Evolutionary conservation across 1,140 invertebrate genomes (phyloP).

Genomic region (Macrocentrus cingulum): DNA sequence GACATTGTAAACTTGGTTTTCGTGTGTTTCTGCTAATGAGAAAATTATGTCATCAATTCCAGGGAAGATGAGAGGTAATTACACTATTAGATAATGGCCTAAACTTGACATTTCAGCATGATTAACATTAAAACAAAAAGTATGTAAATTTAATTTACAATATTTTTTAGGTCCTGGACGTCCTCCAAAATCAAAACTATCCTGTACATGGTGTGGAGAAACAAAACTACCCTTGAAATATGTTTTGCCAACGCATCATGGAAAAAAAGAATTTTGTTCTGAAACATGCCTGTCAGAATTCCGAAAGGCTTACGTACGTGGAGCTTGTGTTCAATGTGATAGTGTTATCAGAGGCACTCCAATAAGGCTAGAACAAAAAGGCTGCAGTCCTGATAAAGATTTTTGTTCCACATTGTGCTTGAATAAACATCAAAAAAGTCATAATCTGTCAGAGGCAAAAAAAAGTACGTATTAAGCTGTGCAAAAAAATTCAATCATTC

Average conservation of each 20-base stretch:
- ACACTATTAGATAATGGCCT: slow-evolving; percentile 5
- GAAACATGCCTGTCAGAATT: slow-evolving; percentile 86
- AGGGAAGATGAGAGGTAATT: slow-evolving; percentile 33
- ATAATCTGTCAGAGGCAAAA: slow-evolving; percentile 59
- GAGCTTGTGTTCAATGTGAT: slow-evolving; percentile 82
- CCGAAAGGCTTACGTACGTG: slow-evolving; percentile 82
- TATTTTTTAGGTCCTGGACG: slow-evolving; percentile 65
- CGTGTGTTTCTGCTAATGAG: background rate
- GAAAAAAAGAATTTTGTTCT: slow-evolving; percentile 91
- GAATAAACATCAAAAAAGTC: slow-evolving; percentile 78
- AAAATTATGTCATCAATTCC: slow-evolving; percentile 28
- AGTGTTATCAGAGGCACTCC: slow-evolving; percentile 75
- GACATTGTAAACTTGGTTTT: background rate
- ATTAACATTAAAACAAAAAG: background rate
- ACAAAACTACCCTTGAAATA: slow-evolving; percentile 80
- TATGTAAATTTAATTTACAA: background rate
- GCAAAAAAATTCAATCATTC: background rate
- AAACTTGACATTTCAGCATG: slow-evolving; percentile 2
- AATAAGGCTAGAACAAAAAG: slow-evolving; percentile 56
- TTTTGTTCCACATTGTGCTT: slow-evolving; percentile 82
- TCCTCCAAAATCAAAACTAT: slow-evolving; percentile 70
- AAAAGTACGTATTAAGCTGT: slow-evolving; percentile 37
- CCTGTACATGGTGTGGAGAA: slow-evolving; percentile 85
- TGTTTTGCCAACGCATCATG: slow-evolving; percentile 81
- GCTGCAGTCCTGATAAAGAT: slow-evolving; percentile 71